These are phyloP conservation scores for Microplitis deprimator DNA, from an alignment of 2,888 invertebrate species.

Conservation along the genomic window DNA sequence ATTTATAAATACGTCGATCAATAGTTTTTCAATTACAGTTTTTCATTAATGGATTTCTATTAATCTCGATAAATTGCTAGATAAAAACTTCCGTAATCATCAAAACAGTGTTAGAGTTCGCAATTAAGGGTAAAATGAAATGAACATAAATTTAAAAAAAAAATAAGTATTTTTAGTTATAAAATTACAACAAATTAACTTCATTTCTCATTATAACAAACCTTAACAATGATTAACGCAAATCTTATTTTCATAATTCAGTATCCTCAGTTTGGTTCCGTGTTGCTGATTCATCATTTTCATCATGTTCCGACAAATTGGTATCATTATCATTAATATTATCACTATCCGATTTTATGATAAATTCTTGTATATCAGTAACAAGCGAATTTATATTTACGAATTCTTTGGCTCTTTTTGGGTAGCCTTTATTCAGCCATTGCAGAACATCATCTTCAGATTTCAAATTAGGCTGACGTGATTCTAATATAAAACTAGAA, in stretches of 20 bases:
- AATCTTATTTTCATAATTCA: background rate
- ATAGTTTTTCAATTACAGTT: no score
- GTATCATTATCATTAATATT: background rate
- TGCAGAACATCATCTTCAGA: constrained; percentile 52
- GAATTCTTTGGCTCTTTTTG: constrained; percentile 54
- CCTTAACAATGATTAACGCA: background rate
- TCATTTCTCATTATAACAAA: background rate
- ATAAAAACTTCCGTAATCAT: no score
- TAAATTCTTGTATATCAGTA: constrained; percentile 51
- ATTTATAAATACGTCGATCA: no score
- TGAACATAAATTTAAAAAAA: no score
- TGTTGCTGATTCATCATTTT: constrained; percentile 15
- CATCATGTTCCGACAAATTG: background rate
- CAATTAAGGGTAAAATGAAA: no score
- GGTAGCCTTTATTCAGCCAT: constrained; percentile 58
- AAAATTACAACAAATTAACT: no score
- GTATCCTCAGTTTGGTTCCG: background rate
- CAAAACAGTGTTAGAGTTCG: no score
- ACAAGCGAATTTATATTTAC: constrained; percentile 51
- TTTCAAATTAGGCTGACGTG: constrained; percentile 54
- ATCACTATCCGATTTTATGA: constrained; percentile 47
- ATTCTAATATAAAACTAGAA: constrained; percentile 53
- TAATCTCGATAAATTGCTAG: no score
- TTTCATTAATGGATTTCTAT: no score
- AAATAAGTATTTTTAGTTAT: no score